Conservation (phyloP, 2,888 invertebrate genomes). For the Augochlorella aurata region DNA sequence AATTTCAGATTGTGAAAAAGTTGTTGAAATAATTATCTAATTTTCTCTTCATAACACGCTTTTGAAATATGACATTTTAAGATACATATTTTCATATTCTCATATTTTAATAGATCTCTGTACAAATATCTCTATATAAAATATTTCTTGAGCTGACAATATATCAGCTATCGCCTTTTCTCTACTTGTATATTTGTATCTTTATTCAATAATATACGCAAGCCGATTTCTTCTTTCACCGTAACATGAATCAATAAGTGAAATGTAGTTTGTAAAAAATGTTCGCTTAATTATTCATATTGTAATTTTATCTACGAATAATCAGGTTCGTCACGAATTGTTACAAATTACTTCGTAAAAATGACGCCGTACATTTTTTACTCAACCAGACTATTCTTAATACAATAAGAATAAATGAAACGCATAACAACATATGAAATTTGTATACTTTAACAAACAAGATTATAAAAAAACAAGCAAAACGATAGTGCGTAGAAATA, state of each 20-base stretch:
- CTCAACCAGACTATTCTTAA: constrained; percentile 19
- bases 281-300: constrained; percentile 20
- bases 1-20: constrained; percentile 10
- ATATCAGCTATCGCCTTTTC: constrained; percentile 37
- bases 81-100: constrained; percentile 54
- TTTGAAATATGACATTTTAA: constrained; percentile 43
- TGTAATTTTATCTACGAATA: constrained; percentile 10
- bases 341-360: not conserved
- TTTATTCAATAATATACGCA: constrained; percentile 34
- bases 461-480: constrained; percentile 32
- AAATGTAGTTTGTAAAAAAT: constrained; percentile 19
- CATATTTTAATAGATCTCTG: constrained; percentile 71
- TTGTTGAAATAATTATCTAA: constrained; percentile 11
- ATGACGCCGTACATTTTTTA: constrained; percentile 20
- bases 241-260: constrained; percentile 24
- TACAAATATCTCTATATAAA: constrained; percentile 82
- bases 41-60: constrained; percentile 17
- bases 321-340: constrained; percentile 3
- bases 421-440: constrained; percentile 23
- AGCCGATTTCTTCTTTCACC: constrained; percentile 31
- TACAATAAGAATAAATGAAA: constrained; percentile 24
- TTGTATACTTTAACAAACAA: constrained; percentile 38
- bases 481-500: constrained; percentile 49
- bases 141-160: constrained; percentile 73
- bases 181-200: constrained; percentile 48